phyloP scores from a whole-genome alignment of 2,888 invertebrate species.

The Antitype chi region DNA sequence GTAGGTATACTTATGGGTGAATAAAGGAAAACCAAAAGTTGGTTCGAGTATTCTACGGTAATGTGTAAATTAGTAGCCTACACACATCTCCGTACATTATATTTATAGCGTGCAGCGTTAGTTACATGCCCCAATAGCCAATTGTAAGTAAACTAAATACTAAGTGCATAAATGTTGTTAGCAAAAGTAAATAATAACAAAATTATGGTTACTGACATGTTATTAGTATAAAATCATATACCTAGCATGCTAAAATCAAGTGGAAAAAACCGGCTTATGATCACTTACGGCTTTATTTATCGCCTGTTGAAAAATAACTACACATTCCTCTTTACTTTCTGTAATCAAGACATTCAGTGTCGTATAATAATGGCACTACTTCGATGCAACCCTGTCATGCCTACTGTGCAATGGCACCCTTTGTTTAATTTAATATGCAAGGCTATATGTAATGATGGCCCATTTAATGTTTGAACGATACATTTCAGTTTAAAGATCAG shows the following conservation, averaged over 20 bases:
- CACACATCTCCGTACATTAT: constrained; percentile 13
- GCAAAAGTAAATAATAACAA: constrained; percentile 36
- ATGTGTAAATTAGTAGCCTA: constrained; percentile 28
- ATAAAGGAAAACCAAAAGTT: constrained; percentile 35
- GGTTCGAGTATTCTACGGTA: constrained; percentile 4
- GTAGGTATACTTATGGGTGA: too few relatives aligned
- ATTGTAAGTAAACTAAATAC: constrained; percentile 33
- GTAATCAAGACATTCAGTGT: constrained; percentile 63
- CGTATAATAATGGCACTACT: constrained; percentile 56
- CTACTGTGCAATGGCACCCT: constrained; percentile 68
- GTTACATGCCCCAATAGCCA: constrained; percentile 43
- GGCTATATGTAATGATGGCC: constrained; percentile 55
- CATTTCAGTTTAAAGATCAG: constrained; percentile 33
- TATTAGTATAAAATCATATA: constrained; percentile 75
- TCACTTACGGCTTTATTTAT: constrained; percentile 81
- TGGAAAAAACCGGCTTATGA: constrained; percentile 85
- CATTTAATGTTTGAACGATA: constrained; percentile 42
- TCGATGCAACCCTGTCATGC: constrained; percentile 70
- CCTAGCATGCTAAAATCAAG: constrained; percentile 77
- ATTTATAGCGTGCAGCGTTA: constrained; percentile 50
- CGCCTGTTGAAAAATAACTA: constrained; percentile 70
- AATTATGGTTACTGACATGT: constrained; percentile 70
- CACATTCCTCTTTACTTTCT: constrained; percentile 65
- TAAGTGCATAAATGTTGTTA: constrained; percentile 49
- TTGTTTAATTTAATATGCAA: constrained; percentile 55